phyloP scores from a whole-genome alignment of 2,113 vertebrate genomes.

The Equus quagga region DNA sequence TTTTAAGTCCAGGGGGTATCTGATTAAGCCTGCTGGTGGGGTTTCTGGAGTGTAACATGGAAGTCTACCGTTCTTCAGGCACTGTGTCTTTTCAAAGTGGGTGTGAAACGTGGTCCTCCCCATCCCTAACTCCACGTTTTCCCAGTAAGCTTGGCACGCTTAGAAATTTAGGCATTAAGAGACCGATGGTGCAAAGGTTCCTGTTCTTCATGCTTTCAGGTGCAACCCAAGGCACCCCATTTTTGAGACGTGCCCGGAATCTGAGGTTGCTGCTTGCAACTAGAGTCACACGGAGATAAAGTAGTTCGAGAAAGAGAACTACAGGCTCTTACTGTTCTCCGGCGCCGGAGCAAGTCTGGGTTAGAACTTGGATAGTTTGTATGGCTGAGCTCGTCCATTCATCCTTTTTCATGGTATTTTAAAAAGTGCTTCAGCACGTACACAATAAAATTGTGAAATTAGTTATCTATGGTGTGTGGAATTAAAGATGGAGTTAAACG shows the following conservation, averaged over 20 bases:
- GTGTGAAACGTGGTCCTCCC: neutral
- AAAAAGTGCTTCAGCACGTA: neutral
- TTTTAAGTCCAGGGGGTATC: neutral
- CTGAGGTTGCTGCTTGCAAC: neutral
- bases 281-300: conserved; percentile 12
- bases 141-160: neutral
- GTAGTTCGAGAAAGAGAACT: neutral
- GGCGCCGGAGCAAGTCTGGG: neutral
- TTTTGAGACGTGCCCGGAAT: conserved; percentile 27
- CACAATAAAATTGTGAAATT: neutral
- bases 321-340: neutral
- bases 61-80: neutral
- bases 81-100: neutral
- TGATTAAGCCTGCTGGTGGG: neutral
- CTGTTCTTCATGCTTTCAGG: neutral
- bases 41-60: conserved; percentile 1
- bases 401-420: neutral
- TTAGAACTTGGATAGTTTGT: neutral
- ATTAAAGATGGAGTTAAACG: conserved; percentile 33
- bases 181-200: neutral
- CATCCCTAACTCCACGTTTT: neutral
- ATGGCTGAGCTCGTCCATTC: neutral
- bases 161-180: neutral
- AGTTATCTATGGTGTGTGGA: neutral
- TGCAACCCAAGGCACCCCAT: neutral